Evolutionary conservation across 1,140 invertebrate species (phyloP).

Genomic region (Drosophila biarmipes): DNA sequence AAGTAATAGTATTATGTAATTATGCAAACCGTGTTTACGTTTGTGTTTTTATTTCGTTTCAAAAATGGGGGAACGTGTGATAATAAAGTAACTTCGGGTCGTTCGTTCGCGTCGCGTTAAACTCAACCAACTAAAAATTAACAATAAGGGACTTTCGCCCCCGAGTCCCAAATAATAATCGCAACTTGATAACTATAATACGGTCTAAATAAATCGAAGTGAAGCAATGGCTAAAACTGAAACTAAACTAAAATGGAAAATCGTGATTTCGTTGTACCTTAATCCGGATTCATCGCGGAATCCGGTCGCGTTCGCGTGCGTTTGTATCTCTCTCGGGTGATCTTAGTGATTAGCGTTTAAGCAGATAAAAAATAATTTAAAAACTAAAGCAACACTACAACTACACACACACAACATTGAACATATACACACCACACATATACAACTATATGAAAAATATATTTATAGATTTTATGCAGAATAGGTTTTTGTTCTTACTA

Average conservation of each 20-base stretch:
- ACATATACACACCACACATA: constrained; percentile 45
- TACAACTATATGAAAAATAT: constrained; percentile 49
- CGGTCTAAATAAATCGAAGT: constrained; percentile 41
- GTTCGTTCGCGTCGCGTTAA: constrained; percentile 83
- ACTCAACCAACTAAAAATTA: constrained; percentile 49
- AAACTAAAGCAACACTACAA: constrained; percentile 47
- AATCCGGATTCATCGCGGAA: constrained; percentile 85
- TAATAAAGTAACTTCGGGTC: constrained; percentile 82
- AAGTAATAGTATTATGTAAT: constrained; percentile 81
- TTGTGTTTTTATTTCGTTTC: constrained; percentile 66
- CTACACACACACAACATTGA: constrained; percentile 32
- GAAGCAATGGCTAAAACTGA: constrained; percentile 49
- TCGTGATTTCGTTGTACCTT: constrained; percentile 85
- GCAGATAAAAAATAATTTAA: constrained; percentile 51
- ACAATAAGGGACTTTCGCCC: constrained; percentile 80
- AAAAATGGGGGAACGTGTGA: constrained; percentile 77
- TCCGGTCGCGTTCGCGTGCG: constrained; percentile 84
- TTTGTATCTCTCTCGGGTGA: constrained; percentile 84
- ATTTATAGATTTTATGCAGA: constrained; percentile 48
- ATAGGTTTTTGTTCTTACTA: constrained; percentile 56
- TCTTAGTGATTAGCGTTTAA: constrained; percentile 83
- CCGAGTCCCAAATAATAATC: constrained; percentile 78
- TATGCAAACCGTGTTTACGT: constrained; percentile 60
- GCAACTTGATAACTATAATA: constrained; percentile 50
- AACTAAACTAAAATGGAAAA: constrained; percentile 69